A percentile compares a stretch with the other conserved stretches of the same genome.
Conservation (phyloP, 2,113 vertebrate species). For the Orientallactaga bullata region DNA sequence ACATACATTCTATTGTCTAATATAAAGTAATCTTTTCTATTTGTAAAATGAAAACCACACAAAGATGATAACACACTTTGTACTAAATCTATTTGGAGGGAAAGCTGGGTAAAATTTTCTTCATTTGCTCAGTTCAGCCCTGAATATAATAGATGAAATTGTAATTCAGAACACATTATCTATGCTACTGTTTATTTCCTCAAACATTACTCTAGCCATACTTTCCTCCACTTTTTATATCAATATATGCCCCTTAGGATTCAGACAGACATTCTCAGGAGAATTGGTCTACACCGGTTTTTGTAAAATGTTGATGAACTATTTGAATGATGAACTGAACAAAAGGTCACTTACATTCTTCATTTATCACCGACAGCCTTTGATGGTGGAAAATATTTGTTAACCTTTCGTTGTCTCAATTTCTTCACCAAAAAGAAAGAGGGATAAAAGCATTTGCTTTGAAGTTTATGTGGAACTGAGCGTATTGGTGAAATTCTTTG, state of each 20-base stretch:
- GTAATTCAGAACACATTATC: conserved; percentile 59
- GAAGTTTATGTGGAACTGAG: conserved; percentile 34
- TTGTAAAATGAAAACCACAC: conserved; percentile 67
- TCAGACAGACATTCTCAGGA: conserved; percentile 50
- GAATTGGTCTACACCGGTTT: background rate
- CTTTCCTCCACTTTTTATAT: conserved; percentile 63
- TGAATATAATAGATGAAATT: conserved; percentile 62
- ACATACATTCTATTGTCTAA: conserved; percentile 60
- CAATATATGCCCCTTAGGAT: conserved; percentile 56
- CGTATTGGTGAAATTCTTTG: conserved; percentile 53
- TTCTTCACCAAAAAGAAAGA: conserved; percentile 55
- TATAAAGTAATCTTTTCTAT: conserved; percentile 66
- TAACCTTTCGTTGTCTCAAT: conserved; percentile 68
- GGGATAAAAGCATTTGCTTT: conserved; percentile 65
- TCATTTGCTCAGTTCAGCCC: conserved; percentile 59
- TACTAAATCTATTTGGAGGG: conserved; percentile 62
- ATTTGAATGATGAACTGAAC: conserved; percentile 58
- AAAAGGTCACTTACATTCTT: conserved; percentile 65
- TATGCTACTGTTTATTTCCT: conserved; percentile 7
- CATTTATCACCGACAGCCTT: conserved; percentile 60
- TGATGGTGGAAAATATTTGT: conserved; percentile 71
- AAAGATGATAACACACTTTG: conserved; percentile 66
- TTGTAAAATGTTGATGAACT: conserved; percentile 68
- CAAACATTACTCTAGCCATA: conserved; percentile 62
- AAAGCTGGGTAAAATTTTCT: conserved; percentile 67